Evolutionary conservation across 2,113 vertebrate species (phyloP), one percentile per base, ranked within the genome.

Genomic region (Myrmecophaga tridactyla): DNA sequence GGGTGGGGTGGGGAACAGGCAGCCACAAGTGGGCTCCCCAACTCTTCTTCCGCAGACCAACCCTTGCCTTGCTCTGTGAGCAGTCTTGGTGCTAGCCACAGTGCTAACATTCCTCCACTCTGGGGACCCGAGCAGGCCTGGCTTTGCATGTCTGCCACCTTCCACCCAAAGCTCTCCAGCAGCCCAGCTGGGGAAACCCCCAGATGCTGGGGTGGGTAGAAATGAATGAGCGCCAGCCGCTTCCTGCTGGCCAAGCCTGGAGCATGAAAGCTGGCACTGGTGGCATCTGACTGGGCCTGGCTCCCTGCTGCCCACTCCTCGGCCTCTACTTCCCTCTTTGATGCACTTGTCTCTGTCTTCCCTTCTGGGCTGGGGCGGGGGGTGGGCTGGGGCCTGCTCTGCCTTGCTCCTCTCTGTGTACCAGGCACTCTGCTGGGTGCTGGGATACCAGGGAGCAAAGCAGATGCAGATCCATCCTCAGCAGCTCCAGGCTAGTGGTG

Each of bases 111-210:
- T 13, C 48, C 14, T 51, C 48, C 48, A 51, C 48, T 51, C 48
- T 13, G 48, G 48, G 48, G 48, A 51, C 7, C 48, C 14, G 48
- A 51, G 48, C 10, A 3, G 10, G 48, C 17, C 17, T 18, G 17
- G 17, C 53, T 56, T 90, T 93, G 1, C 0, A 27, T 17, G 67
- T 46, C 85, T 93, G 34, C 21, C 65, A 65, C 81, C 90, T 87
- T 34, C 84, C 88, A 72, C 90, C 85, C 84, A 77, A 77, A 96
- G 82, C 77, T 94, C 90, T 90, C 90, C 75, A 83, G 92, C 34
- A 92, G 73, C 75, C 58, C 11, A 43, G 34, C n/a, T 0, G 0
- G 90, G 95, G 87, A 86, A 90, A 39, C 17, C 67, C 69, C 77
- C n/a, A 27, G 11, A 23, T 1, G 7, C 60, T 48, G 29, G n/a